Percentiles rank a stretch among this genome's conserved stretches.
Evolutionary conservation across 1,140 invertebrate genomes (phyloP).

Genomic region (Drosophila saltans): DNA sequence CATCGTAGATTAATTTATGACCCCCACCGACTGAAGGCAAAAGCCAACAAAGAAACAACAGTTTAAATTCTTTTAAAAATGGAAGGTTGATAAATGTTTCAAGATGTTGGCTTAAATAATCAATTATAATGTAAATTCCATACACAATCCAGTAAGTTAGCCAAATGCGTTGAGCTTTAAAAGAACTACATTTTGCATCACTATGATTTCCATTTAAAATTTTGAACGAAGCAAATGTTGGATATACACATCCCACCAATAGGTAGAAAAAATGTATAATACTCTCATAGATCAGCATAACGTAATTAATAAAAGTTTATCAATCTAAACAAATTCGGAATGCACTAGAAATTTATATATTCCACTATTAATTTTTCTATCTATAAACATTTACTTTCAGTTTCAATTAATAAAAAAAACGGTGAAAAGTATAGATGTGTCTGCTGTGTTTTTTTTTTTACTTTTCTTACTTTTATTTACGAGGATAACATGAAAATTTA

Average conservation of each 20-base stretch:
- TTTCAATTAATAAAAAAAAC: no score
- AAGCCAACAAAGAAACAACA: conserved; percentile 58
- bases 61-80: conserved; percentile 50
- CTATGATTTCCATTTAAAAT: conserved; percentile 14
- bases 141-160: conserved; percentile 72
- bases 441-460: no score
- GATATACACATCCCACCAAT: conserved; percentile 60
- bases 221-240: conserved; percentile 87
- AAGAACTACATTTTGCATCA: conserved; percentile 82
- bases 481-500: no score
- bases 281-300: conserved; percentile 19
- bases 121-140: conserved; percentile 36
- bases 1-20: conserved; percentile 44
- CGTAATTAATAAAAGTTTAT: background rate
- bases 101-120: conserved; percentile 33
- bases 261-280: conserved; percentile 34
- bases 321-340: background rate
- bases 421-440: no score
- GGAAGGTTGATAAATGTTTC: conserved; percentile 35
- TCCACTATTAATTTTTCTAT: background rate
- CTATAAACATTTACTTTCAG: no score
- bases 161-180: conserved; percentile 93
- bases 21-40: conserved; percentile 56
- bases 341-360: background rate
- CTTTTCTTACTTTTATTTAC: no score